Evolutionary conservation across 2,113 vertebrate species (phyloP), one percentile per base, ranked within the genome.

Genomic region (Lophura nycthemera): DNA sequence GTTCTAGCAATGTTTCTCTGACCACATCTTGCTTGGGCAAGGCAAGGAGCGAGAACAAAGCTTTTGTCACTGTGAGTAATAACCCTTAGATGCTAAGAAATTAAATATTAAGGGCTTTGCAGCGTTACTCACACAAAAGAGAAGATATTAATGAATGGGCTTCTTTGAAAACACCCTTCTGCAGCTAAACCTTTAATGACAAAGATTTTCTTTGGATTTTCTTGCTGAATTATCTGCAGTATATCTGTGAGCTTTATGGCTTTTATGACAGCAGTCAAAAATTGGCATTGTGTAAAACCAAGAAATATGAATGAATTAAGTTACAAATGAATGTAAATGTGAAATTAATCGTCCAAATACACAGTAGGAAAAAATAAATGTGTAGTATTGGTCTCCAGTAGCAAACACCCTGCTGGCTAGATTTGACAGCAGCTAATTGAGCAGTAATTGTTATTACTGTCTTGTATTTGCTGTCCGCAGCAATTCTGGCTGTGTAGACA

Each of bases 101-200:
- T 94, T 76, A 93, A 95, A 90, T 74, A 87, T 66, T 45, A 94
- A 96, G 78, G 71, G 59, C 81, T 96, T 93, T 76, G 84, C 63
- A 83, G 78, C 11, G 71, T 96, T 95, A 89, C 77, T 93, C 95
- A 94, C 64, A 91, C 89, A 79, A 72, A 94, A 86, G 90, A 65
- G 29, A 61, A 85, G 74, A 47, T 85, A 93, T 82, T 96, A 94
- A 88, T 3, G 6, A 96, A 89, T 6, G 78, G 36, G 13, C 40
- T 87, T 25, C 91, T 96, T 93, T 95, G 95, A 94, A 92, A 94
- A 94, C 91, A 90, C 74, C 66, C 89, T 85, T 87, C 64, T 94
- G 67, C 78, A 73, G 71, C 63, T 91, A 92, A 95, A 88, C 84
- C 89, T 87, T 95, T 95, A 93, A 95, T 85, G 86, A 96, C 84